Evolutionary conservation across 2,797 vertebrate genomes (phyloP).

Genomic region (Sebastes steindachneri): DNA sequence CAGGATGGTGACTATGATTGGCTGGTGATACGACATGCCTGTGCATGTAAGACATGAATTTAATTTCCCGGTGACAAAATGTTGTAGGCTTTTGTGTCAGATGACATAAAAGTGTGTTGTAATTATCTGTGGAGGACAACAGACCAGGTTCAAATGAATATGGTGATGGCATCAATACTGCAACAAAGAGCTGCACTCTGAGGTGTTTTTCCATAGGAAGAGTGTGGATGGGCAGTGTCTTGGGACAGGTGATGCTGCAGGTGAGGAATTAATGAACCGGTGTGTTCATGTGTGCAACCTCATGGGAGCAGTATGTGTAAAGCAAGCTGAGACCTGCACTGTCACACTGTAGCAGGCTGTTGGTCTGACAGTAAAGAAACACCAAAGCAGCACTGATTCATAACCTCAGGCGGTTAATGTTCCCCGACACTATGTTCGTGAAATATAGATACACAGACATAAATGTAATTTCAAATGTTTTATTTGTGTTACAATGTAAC

Average conservation of each 20-base stretch:
- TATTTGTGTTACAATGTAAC: constrained; percentile 20
- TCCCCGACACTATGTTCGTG: background rate
- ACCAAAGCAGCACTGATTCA: background rate
- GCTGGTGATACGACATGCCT: background rate
- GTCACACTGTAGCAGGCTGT: constrained; percentile 17
- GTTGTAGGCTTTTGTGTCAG: background rate
- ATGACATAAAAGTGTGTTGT: background rate
- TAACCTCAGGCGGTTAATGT: background rate
- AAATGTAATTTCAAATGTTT: constrained; percentile 2
- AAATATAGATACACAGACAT: background rate
- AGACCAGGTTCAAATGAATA: background rate
- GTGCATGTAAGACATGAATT: background rate
- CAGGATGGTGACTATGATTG: background rate
- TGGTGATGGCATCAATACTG: background rate
- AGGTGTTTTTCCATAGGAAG: constrained; percentile 44
- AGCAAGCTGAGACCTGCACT: constrained; percentile 81
- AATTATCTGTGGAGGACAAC: background rate
- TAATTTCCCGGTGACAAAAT: background rate
- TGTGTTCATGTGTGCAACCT: constrained; percentile 20
- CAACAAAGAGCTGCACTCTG: background rate
- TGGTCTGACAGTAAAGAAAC: background rate
- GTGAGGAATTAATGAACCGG: constrained; percentile 72
- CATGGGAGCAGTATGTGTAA: constrained; percentile 59
- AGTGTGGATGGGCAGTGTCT: constrained; percentile 16
- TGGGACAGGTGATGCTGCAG: constrained; percentile 52